Base-by-base conservation (phyloP, 2,888 invertebrate species). In the Holacanthella duospinosa region DNA sequence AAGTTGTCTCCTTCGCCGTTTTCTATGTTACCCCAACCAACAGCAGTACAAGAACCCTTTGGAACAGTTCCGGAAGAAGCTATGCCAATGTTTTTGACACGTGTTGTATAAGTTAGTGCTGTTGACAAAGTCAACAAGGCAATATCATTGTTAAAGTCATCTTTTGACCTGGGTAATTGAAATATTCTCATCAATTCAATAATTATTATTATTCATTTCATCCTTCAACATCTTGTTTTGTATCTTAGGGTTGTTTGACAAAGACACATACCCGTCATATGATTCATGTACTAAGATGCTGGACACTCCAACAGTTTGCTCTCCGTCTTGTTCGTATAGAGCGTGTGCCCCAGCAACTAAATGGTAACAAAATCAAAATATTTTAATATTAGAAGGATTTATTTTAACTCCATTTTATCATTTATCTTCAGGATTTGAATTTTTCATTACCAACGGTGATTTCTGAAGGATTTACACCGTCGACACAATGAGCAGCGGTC, bases 401-500 rank as follows among this genome's bases (percentile, higher is more conserved):
- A n/a, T n/a, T n/a, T n/a, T n/a, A n/a, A n/a, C n/a, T n/a, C n/a
- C n/a, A n/a, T n/a, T n/a, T n/a, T n/a, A n/a, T n/a, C n/a, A n/a
- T n/a, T n/a, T n/a, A n/a, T n/a, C n/a, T n/a, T n/a, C n/a, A n/a
- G n/a, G n/a, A n/a, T n/a, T n/a, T n/a, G n/a, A n/a, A n/a, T n/a
- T n/a, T n/a, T n/a, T n/a, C n/a, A n/a, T n/a, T n/a, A n/a, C n/a
- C n/a, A n/a, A n/a, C n/a, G 12, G 24, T 28, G 6, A 59, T 44
- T 36, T 44, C 43, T 3, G n/a, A 3, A 2, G 36, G 24, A 27
- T 59, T 21, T 25, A 71, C 48, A 3, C 71, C 72, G 44, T 64
- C 58, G 19, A 75, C 72, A 57, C 77, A 77, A 64, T 76, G 75
- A 3, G 73, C 75, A 2, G 75, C 75, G 1, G 75, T 75, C 27